Base-by-base conservation (phyloP, 2,888 invertebrate species). In the Periphyllus acericola region DNA sequence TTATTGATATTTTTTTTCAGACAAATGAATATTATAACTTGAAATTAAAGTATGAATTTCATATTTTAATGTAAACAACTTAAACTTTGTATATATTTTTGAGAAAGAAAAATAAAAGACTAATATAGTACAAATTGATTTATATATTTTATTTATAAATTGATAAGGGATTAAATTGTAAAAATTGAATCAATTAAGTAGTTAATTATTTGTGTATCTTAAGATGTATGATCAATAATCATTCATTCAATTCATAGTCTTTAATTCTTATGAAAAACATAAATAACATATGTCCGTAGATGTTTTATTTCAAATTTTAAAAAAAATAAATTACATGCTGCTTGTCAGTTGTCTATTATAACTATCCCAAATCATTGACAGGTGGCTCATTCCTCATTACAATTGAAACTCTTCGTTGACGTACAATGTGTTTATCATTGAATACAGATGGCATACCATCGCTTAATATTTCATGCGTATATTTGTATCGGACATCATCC, bases 381-480 rank as follows among this genome's bases (percentile, higher is more conserved):
- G 29, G 36, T 32, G 87, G 81, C 40, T 95, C 94, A 91, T 95
- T 95, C 91, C 97, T 93, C 91, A 94, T 95, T 90, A 97, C 97
- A 32, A 97, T 93, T 17, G 97, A 97, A 90, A 98, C 94, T 90
- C 98, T 92, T 90, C 97, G 93, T 71, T 92, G 92, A 91, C 95
- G 94, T 4, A 91, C 90, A 17, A 97, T 91, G 79, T 91, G 91
- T 89, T 92, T 90, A 0, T 93, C 94, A 90, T 93, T 92, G 91
- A 96, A 97, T 74, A 92, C 90, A 17, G 96, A 96, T 6, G 93
- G 92, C 32, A 94, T 93, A 83, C 94, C 93, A 66, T 81, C 32
- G 52, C 92, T 92, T 76, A 98, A 93, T 90, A 99, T 95, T 92
- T 97, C 98, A 92, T 99, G 99, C 3, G 96, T 96, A 92, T 96